Base-by-base conservation (phyloP, 2,888 invertebrate genomes). In the Morpho deidamia region DNA sequence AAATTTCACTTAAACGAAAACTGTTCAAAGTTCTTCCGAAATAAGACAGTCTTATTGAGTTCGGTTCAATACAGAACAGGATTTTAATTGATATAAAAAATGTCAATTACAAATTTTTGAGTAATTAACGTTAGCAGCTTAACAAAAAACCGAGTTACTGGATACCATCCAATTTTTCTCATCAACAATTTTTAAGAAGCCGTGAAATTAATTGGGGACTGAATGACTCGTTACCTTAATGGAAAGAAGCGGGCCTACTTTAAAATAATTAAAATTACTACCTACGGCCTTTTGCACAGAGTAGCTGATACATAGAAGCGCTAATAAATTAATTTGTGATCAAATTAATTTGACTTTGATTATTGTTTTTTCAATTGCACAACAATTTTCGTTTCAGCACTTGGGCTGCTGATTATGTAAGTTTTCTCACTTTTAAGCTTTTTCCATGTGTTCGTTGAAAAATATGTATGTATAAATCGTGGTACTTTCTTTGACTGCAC, bases 51-150 rank as follows among this genome's bases (percentile, higher is more conserved):
- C 23, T 23, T 23, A 23, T 23, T 5, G 23, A 23, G 4, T 5
- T 23, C 1, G 23, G 23, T 23, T 2, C 1, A 23, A 23, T 23
- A 35, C 37, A 39, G 38, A 39, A 23, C 37, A 35, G 14, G 34
- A 11, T 33, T 40, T 32, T 40, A 48, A 49, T 49, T 42, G 42
- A 42, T 14, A 32, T 50, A 38, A 43, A 50, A 38, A 50, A 44
- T 23, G 11, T n/a, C 50, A 43, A 41, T 50, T 38, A 43, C 38
- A 50, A 38, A 39, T 11, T 44, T 42, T 8, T 44, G 48, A 51
- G 65, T 60, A 62, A 65, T 71, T 77, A 56, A 55, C 77, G 76
- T 77, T 77, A 76, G 68, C 50, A 59, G 40, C 59, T 64, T 59
- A 56, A 52, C 37, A 40, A 50, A 51, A 65, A 65, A 67, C 64